phyloP scores from a whole-genome alignment of 2,888 invertebrate species.

The Sarcophaga variegata region DNA sequence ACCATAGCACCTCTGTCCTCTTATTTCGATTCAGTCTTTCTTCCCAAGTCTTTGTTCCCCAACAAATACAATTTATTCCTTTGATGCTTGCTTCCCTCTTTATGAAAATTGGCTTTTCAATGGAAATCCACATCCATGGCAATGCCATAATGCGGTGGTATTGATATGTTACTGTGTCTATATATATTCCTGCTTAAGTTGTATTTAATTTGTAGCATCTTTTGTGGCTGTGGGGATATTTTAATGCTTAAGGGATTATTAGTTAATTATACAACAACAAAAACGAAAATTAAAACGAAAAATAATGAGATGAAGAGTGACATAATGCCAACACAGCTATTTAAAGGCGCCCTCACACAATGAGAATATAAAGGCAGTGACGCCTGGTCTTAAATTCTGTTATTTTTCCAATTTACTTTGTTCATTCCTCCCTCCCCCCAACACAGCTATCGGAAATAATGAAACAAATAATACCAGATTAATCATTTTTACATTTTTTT shows the following conservation, averaged over 20 bases:
- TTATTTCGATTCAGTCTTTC: too few species aligned
- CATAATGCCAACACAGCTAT: slow-evolving; percentile 10
- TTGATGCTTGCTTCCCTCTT: background rate
- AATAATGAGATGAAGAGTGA: slow-evolving; percentile 1
- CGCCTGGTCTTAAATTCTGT: background rate
- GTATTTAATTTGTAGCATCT: background rate
- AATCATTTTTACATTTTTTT: slow-evolving; percentile 50
- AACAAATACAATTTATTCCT: too few species aligned
- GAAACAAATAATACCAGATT: slow-evolving; percentile 42
- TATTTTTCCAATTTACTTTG: background rate
- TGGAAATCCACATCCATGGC: background rate
- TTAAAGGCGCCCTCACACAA: background rate
- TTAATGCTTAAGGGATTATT: slow-evolving; percentile 44
- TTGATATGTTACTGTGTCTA: background rate
- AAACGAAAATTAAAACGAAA: slow-evolving; percentile 19
- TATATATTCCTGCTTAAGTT: background rate
- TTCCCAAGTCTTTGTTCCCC: too few species aligned
- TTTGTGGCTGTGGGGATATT: slow-evolving; percentile 8
- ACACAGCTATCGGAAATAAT: background rate
- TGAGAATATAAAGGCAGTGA: too few species aligned
- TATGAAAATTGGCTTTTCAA: background rate
- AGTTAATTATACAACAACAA: slow-evolving; percentile 46
- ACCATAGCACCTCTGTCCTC: too few species aligned
- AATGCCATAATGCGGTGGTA: background rate
- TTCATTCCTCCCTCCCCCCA: background rate